Base-by-base conservation (phyloP, 2,113 vertebrate species). In the Pelecanus crispus region DNA sequence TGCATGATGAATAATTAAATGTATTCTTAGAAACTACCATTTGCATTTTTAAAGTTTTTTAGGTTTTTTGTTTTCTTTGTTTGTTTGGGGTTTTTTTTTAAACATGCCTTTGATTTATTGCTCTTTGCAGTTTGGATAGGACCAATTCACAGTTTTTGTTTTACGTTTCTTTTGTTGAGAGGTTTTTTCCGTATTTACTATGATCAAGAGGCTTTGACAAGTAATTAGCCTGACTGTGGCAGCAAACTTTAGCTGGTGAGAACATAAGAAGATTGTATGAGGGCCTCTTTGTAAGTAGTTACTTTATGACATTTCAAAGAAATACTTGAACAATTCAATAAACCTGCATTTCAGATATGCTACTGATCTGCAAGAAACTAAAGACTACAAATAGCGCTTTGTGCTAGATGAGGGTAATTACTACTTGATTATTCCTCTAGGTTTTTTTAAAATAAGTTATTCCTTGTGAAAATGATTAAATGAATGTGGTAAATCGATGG, bases 121-220 rank as follows among this genome's bases (percentile, higher is more conserved):
- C 93, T 96, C 72, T 67, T 81, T 90, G 73, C 56, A 72, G 58
- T 86, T 89, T 88, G 81, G 68, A 47, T 93, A 71, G 81, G 73
- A 75, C 68, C 59, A 52, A 65, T 79, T 95, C 44, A 82, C 58
- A 42, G 24, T 77, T 96, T 81, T 78, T 85, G 40, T 73, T 94
- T 36, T 56, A 47, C 13, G 0, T 84, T 85, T 86, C 89, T 93
- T 96, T 88, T 93, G 71, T 87, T 78, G 45, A 44, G 61, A 86
- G 32, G 0, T 26, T 80, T 83, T 93, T 86, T 83, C 58, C 15
- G 2, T 95, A 63, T 88, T 97, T 95, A 92, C 81, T 93, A 56
- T 71, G 82, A 96, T 96, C 94, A 97, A 94, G 96, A 84, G 79
- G 38, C 71, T 96, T 96, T 97, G 96, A 96, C 96, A 97, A 97